Percentiles rank a stretch among this genome's conserved stretches.
These are phyloP conservation scores for Drosophila imparisetae DNA, from an alignment of 2,888 invertebrate species.

Conservation along the genomic window DNA sequence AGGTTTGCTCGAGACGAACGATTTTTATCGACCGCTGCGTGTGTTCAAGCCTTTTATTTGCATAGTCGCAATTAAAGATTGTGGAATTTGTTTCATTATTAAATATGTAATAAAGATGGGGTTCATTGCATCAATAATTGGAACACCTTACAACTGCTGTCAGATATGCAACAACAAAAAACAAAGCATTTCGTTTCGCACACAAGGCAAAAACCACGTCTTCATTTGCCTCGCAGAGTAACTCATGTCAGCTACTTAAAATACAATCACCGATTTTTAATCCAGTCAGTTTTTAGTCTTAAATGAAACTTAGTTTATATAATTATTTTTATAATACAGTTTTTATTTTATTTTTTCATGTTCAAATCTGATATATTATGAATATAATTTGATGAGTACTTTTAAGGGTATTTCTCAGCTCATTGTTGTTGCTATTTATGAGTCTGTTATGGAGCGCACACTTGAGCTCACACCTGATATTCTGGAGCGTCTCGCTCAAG, in stretches of 20 bases:
- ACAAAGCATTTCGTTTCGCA: not conserved
- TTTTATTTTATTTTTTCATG: not conserved
- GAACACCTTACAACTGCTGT: not conserved
- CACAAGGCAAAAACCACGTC: not conserved
- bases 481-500: slow-evolving; percentile 37
- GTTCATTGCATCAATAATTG: not conserved
- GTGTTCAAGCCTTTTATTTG: not conserved
- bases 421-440: slow-evolving; percentile 29
- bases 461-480: slow-evolving; percentile 46
- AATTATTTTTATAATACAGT: not conserved
- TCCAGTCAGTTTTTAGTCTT: too few relatives aligned
- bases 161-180: not conserved
- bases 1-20: not conserved
- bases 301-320: too few relatives aligned
- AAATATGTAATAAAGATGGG: not conserved
- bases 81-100: not conserved
- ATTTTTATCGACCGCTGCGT: not conserved
- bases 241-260: too few relatives aligned
- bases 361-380: not conserved
- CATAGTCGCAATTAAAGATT: not conserved
- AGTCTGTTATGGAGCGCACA: slow-evolving; percentile 32
- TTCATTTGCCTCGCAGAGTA: not conserved
- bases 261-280: too few relatives aligned
- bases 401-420: slow-evolving; percentile 11
- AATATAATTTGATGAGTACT: not conserved